Conservation (phyloP, 2,888 invertebrate species). For the Rhingia campestris region DNA sequence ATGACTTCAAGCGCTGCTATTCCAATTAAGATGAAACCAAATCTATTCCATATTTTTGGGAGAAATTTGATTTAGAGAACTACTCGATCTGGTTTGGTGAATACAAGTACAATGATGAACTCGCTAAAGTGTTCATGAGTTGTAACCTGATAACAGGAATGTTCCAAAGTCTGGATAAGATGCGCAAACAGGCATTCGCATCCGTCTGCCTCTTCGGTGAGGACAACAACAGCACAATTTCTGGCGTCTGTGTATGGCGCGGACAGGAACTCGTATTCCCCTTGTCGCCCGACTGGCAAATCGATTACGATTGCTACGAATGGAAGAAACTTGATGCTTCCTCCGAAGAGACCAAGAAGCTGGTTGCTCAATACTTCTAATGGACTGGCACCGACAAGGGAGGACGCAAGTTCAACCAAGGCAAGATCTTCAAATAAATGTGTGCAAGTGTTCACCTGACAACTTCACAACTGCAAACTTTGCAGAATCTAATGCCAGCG, state of each 20-base stretch:
- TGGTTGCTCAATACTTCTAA: constrained; percentile 94
- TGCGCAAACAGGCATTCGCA: constrained; percentile 98
- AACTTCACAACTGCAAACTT: constrained; percentile 5
- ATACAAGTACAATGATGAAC: constrained; percentile 97
- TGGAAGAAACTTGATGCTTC: constrained; percentile 96
- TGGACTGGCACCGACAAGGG: constrained; percentile 94
- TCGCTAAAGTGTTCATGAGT: constrained; percentile 97
- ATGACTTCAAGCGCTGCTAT: constrained; percentile 98
- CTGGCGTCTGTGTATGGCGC: constrained; percentile 99
- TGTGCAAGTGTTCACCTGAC: neutral
- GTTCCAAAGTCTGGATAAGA: constrained; percentile 98
- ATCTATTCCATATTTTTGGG: constrained; percentile 98
- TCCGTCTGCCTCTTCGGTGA: constrained; percentile 96
- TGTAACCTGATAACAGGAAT: constrained; percentile 98
- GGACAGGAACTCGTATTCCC: constrained; percentile 96
- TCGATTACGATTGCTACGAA: constrained; percentile 97
- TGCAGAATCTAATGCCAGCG: constrained; percentile 43
- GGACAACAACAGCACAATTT: constrained; percentile 95
- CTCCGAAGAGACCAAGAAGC: constrained; percentile 90
- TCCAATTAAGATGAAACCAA: constrained; percentile 97
- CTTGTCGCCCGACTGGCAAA: constrained; percentile 95
- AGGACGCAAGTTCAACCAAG: constrained; percentile 98
- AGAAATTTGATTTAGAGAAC: constrained; percentile 97
- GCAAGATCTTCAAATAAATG: constrained; percentile 98
- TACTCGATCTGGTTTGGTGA: constrained; percentile 99